Evolutionary conservation across 1,140 invertebrate species (phyloP).

Genomic region (Nasonia vitripennis): DNA sequence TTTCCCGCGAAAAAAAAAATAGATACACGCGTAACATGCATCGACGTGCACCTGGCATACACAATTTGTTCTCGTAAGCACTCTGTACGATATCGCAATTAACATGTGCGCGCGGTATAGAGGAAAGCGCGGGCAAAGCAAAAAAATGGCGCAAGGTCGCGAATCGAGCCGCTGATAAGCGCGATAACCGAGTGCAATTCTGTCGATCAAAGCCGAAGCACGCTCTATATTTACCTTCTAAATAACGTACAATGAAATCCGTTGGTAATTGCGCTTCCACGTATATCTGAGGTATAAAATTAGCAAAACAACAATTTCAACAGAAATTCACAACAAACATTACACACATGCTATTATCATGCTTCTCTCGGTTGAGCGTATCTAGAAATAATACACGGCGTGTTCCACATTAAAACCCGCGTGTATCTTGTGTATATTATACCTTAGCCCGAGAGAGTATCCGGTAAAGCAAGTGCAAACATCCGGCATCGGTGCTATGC

Average conservation of each 20-base stretch:
- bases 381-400: background rate
- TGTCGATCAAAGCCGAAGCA: no score
- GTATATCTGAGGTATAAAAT: background rate
- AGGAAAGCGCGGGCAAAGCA: background rate
- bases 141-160: constrained; percentile 26
- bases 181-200: constrained; percentile 28
- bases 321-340: background rate
- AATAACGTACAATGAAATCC: no score
- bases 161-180: constrained; percentile 26
- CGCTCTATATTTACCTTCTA: no score
- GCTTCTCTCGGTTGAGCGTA: background rate
- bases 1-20: no score
- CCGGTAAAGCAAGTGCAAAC: constrained; percentile 23
- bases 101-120: background rate
- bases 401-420: background rate
- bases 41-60: no score
- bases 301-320: background rate
- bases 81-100: no score
- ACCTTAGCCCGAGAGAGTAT: background rate
- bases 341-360: background rate
- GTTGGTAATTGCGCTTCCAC: no score
- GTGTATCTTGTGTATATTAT: background rate
- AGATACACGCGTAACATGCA: no score
- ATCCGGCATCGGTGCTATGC: background rate
- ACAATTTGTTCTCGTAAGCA: no score